Evolutionary conservation across 2,888 invertebrate species (phyloP), one percentile per base, ranked within the genome.

Genomic region (Fragum fragum): DNA sequence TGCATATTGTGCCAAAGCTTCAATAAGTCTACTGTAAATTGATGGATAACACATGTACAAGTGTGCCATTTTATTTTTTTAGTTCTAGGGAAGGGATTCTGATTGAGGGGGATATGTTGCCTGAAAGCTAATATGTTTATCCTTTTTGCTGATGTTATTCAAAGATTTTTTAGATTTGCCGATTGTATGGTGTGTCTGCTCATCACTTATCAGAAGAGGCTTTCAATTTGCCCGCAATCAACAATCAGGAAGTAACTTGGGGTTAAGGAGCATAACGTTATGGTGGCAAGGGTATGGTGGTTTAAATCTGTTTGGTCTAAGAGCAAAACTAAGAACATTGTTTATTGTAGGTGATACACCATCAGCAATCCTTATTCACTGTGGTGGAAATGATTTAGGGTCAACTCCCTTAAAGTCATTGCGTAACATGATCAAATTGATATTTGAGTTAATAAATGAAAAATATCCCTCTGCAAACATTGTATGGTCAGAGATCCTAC

Each of bases 241-340:
- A 21, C 42, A 21, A 16, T 11, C 3, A 59, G 59, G 59, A 55
- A 18, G 5, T 42, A 42, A 68, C 39, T n/a, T 42, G 23, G 73
- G 36, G 11, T 28, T 42, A 28, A 36, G 28, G 16, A 5, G 39
- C 14, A 21, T 57, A 29, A 18, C 42, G 11, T 9, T 73, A 16
- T 74, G 59, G 73, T 73, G 70, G 74, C 61, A 74, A 21, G 73
- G 79, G 23, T 69, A 74, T 36, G n/a, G 69, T 9, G 73, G 70
- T 18, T 36, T 79, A 5, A n/a, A 11, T 6, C 42, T 69, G 21
- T 39, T 23, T 11, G 28, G 57, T n/a, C 2, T 79, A 0, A 21
- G 16, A 14, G n/a, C n/a, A 7, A 55, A 61, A 21, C n/a, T 23
- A 59, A 5, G 16, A n/a, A 9, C 23, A 23, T 16, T 26, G 69